Evolutionary conservation across 2,113 vertebrate species (phyloP), one percentile per base, ranked within the genome.

Genomic region (Sisor rabdophorus): DNA sequence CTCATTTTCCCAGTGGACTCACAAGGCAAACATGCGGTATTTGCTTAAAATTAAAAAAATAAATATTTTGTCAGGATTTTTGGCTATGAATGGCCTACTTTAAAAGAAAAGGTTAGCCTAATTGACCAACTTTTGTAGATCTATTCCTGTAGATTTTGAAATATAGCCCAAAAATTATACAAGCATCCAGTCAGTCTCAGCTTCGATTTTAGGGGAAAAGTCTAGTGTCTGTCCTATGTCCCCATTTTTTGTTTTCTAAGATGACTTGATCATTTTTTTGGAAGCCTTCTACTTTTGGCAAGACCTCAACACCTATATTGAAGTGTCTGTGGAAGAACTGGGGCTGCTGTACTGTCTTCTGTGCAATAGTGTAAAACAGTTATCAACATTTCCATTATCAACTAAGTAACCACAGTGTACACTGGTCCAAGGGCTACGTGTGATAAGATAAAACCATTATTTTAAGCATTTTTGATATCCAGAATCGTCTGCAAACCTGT

Each of bases 361-460:
- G 32, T 36, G 32, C 32, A 44, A 44, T 44, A 44, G 40, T 44
- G 32, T 44, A 44, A 44, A 44, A 44, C 16, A 61, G 58, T 32
- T 63, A 20, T 20, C 17, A 10, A 61, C 30, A 4, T 32, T 30
- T 63, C 36, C 1, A 20, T 36, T 36, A 5, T 63, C 36, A 17
- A 20, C n/a, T 22, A 20, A 64, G 11, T 64, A 22, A 64, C 32
- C 4, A 64, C 32, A 22, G 40, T 44, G 36, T 40, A 19, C 11
- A 63, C 61, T n/a, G 32, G 32, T 3, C 16, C 6, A 20, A 67
- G n/a, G n/a, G n/a, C 13, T 24, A 24, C 2, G 44, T 13, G 20
- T 64, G 12, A 44, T 44, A 7, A 16, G 40, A 36, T 44, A 65
- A 65, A 64, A 13, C 63, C 40, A 24, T 64, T 67, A 67, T 67